Percentiles rank a stretch among this genome's conserved stretches.
Evolutionary conservation across 2,113 vertebrate genomes (phyloP).

Genomic region (Danionella cerebrum): DNA sequence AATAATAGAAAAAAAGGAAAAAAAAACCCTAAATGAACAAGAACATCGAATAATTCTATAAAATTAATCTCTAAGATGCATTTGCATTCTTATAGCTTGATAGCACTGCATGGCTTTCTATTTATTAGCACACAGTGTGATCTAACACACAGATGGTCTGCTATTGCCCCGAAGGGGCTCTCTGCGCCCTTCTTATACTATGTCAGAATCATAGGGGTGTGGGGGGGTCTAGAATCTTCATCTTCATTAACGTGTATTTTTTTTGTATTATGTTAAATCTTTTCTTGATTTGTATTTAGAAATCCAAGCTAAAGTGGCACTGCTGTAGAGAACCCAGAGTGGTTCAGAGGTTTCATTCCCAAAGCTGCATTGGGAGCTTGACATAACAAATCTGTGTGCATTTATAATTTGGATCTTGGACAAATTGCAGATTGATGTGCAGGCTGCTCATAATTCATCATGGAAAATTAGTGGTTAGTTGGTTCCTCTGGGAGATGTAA

Average conservation of each 20-base stretch:
- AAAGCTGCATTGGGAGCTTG: slow-evolving; percentile 11
- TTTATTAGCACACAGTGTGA: slow-evolving; percentile 32
- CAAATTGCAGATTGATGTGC: slow-evolving; percentile 45
- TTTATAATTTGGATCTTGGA: slow-evolving; percentile 48
- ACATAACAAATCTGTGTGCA: slow-evolving; percentile 48
- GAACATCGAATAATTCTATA: too few species aligned
- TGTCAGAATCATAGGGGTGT: background rate
- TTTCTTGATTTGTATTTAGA: too few species aligned
- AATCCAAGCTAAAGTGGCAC: too few species aligned
- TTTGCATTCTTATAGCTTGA: too few species aligned
- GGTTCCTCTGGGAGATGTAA: slow-evolving; percentile 28
- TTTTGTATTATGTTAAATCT: too few species aligned
- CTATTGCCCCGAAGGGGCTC: slow-evolving; percentile 18
- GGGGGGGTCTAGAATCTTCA: too few species aligned
- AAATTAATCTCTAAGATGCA: too few species aligned
- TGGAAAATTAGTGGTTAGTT: slow-evolving; percentile 39
- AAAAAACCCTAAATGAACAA: too few species aligned
- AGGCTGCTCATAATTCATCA: slow-evolving; percentile 51
- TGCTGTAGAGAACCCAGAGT: background rate
- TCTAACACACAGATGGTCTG: slow-evolving; percentile 39
- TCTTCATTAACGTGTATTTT: too few species aligned
- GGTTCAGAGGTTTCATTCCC: background rate
- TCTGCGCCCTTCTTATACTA: background rate
- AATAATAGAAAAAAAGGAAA: too few species aligned
- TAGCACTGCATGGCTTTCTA: background rate